phyloP scores from a whole-genome alignment of 1,140 invertebrate genomes.

The Danaus plexippus region DNA sequence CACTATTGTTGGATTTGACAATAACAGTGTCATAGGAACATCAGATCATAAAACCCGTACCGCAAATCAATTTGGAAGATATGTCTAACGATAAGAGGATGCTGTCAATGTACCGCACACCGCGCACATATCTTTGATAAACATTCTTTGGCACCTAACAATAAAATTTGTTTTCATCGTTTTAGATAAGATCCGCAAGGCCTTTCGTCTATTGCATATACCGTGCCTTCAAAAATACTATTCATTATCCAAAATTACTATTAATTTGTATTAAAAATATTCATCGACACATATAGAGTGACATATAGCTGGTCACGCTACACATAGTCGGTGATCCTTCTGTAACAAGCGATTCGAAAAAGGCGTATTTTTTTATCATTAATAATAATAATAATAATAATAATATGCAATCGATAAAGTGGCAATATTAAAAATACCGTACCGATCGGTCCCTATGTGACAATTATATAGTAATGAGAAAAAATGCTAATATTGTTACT shows the following conservation, averaged over 20 bases:
- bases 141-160: conserved; percentile 69
- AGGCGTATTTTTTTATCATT: conserved; percentile 19
- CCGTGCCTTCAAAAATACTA: conserved; percentile 14
- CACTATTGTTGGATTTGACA: conserved; percentile 40
- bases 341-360: conserved; percentile 14
- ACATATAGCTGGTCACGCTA: conserved; percentile 17
- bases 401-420: conserved; percentile 46
- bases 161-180: conserved; percentile 30
- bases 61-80: conserved; percentile 63
- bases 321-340: conserved; percentile 16
- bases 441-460: conserved; percentile 40
- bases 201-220: conserved; percentile 23
- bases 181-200: conserved; percentile 35
- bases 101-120: conserved; percentile 53
- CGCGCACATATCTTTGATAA: conserved; percentile 62
- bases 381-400: conserved; percentile 21
- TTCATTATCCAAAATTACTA: conserved; percentile 19
- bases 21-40: conserved; percentile 55
- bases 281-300: conserved; percentile 10
- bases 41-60: conserved; percentile 68
- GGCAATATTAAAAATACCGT: conserved; percentile 22
- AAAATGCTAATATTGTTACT: conserved; percentile 50
- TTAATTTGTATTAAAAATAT: conserved; percentile 19
- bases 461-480: conserved; percentile 39
- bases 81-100: conserved; percentile 54